These are phyloP conservation scores for Apodemus speciosus DNA, from an alignment of 2,113 vertebrate species.

Conservation along the genomic window DNA sequence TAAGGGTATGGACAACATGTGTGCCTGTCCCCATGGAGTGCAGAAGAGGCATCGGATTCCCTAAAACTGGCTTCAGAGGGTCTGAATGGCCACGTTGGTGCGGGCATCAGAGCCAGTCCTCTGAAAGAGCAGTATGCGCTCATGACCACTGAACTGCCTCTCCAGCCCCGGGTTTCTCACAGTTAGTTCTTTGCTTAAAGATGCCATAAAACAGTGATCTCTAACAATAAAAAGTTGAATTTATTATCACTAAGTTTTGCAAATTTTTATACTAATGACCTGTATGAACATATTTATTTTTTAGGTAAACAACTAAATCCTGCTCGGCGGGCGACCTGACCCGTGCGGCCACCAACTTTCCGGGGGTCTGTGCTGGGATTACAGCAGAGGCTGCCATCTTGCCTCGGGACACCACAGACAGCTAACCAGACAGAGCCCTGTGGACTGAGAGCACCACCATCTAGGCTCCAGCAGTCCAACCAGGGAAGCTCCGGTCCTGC, in stretches of 20 bases:
- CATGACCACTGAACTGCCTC: background rate
- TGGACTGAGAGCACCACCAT: too few species aligned
- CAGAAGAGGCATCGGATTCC: background rate
- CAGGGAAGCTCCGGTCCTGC: too few species aligned
- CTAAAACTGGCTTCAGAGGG: background rate
- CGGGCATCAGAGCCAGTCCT: background rate
- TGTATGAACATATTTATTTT: background rate
- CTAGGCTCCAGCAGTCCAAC: too few species aligned
- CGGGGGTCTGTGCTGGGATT: too few species aligned
- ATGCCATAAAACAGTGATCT: background rate
- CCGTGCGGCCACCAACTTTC: too few species aligned
- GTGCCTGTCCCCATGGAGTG: too few species aligned
- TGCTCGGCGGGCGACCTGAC: too few species aligned
- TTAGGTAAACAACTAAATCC: background rate
- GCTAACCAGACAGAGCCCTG: too few species aligned
- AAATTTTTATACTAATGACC: background rate
- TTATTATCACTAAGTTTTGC: background rate
- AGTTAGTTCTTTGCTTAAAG: conserved; percentile 34
- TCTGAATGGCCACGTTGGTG: background rate
- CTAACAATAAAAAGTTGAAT: conserved; percentile 34
- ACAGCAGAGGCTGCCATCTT: too few species aligned
- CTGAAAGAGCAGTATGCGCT: background rate
- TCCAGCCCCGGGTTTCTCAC: conserved; percentile 7
- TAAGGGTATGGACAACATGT: background rate
- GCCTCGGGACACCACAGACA: too few species aligned